phyloP scores from a whole-genome alignment of 2,113 vertebrate species.

The Alexandromys fortis region DNA sequence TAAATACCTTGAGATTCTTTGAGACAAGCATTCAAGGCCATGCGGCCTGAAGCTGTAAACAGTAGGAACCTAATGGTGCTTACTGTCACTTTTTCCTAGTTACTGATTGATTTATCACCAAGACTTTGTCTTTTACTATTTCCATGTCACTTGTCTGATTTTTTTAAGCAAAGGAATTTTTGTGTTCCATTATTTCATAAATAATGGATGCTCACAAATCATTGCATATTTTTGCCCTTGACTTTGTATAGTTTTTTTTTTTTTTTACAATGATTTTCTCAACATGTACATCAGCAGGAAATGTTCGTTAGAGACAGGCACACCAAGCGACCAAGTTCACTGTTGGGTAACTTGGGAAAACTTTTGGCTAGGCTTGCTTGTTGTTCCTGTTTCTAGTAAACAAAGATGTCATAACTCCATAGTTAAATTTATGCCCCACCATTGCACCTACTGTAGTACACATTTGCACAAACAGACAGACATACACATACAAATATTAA shows the following conservation, averaged over 20 bases:
- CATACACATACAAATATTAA: background rate
- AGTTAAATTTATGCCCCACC: constrained; percentile 15
- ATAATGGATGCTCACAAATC: constrained; percentile 55
- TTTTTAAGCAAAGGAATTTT: constrained; percentile 28
- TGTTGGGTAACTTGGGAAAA: background rate
- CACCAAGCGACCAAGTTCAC: background rate
- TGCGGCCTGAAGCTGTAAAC: constrained; percentile 25
- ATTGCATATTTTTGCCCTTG: constrained; percentile 38
- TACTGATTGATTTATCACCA: constrained; percentile 48
- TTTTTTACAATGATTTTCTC: constrained; percentile 6
- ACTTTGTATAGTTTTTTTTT: background rate
- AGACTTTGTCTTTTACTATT: constrained; percentile 58
- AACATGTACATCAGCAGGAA: constrained; percentile 21
- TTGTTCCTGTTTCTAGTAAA: constrained; percentile 15
- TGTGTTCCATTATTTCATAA: constrained; percentile 17
- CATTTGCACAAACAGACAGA: too few species aligned
- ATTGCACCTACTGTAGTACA: too few species aligned
- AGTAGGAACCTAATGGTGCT: constrained; percentile 1
- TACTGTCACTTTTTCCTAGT: constrained; percentile 49
- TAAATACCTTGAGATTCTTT: background rate
- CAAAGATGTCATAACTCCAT: background rate
- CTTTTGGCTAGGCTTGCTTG: background rate
- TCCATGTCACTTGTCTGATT: constrained; percentile 47
- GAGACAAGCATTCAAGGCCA: background rate
- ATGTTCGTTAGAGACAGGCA: constrained; percentile 14